These are phyloP conservation scores for Phalacrocorax carbo DNA, from an alignment of 2,113 vertebrate species.

Conservation along the genomic window DNA sequence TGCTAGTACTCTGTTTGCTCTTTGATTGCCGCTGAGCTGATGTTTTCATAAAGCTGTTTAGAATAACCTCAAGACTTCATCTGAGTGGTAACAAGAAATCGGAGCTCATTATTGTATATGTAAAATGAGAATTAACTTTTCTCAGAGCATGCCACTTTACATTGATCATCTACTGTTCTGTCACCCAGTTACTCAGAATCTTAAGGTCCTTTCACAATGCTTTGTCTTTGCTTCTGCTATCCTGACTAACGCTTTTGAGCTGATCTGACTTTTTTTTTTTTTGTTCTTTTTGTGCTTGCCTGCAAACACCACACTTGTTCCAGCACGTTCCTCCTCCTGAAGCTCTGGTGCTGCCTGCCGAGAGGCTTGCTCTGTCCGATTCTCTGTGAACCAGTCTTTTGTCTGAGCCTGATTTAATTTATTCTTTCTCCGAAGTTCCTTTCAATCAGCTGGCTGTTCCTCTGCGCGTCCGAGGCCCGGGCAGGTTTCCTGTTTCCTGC, in stretches of 20 bases:
- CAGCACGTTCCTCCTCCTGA: not conserved
- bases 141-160: not conserved
- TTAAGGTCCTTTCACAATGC: not conserved
- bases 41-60: not conserved
- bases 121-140: not conserved
- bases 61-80: not conserved
- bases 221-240: not conserved
- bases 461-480: fast-evolving
- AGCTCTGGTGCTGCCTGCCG: not conserved
- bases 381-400: not conserved
- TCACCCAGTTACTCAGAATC: not conserved
- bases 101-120: not conserved
- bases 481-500: not conserved
- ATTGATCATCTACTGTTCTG: not conserved
- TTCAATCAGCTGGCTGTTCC: not conserved
- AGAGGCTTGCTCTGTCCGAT: not conserved
- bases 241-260: not conserved
- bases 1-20: not conserved
- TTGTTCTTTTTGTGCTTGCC: not conserved
- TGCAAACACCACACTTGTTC: not conserved
- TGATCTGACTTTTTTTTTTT: not conserved
- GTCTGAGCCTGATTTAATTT: not conserved
- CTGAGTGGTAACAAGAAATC: not conserved
- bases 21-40: not conserved
- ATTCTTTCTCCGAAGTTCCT: not conserved